Evolutionary conservation across 2,113 vertebrate species (phyloP).

Genomic region (Calyptomena viridis): DNA sequence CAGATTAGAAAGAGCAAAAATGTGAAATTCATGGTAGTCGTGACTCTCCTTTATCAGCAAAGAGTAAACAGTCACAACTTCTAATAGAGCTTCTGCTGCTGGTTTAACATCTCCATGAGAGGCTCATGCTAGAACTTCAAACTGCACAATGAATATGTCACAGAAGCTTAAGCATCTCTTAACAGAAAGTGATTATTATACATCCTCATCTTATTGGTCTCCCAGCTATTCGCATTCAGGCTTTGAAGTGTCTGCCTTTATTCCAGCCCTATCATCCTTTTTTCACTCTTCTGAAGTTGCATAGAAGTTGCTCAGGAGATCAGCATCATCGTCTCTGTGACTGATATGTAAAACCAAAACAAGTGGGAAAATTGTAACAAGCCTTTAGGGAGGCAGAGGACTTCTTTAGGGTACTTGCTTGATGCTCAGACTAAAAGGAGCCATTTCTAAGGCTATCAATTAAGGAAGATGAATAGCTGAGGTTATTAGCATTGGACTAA

Average conservation of each 20-base stretch:
- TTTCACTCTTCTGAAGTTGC: not conserved
- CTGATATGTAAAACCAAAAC: slow-evolving; percentile 31
- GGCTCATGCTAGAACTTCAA: not conserved
- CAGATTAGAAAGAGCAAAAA: not conserved
- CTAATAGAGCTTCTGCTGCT: not conserved
- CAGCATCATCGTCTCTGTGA: not conserved
- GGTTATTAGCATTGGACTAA: not conserved
- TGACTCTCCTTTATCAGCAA: not conserved
- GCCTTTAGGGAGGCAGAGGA: not conserved
- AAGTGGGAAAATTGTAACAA: not conserved
- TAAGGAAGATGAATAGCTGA: not conserved
- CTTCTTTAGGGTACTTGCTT: not conserved
- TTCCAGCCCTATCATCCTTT: not conserved
- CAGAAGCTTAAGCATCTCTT: not conserved
- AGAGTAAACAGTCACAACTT: not conserved
- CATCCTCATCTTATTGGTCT: not conserved
- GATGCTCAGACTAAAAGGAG: not conserved
- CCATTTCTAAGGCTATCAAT: not conserved
- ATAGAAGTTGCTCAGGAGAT: not conserved
- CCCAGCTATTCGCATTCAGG: not conserved
- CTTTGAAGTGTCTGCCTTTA: slow-evolving; percentile 43
- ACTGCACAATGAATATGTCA: not conserved
- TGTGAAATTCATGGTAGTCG: not conserved
- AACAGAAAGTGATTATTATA: slow-evolving; percentile 2
- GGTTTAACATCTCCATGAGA: not conserved